Percentiles rank a stretch among this genome's conserved stretches.
phyloP scores from a whole-genome alignment of 2,888 invertebrate species.

The Perithous albicinctus region DNA sequence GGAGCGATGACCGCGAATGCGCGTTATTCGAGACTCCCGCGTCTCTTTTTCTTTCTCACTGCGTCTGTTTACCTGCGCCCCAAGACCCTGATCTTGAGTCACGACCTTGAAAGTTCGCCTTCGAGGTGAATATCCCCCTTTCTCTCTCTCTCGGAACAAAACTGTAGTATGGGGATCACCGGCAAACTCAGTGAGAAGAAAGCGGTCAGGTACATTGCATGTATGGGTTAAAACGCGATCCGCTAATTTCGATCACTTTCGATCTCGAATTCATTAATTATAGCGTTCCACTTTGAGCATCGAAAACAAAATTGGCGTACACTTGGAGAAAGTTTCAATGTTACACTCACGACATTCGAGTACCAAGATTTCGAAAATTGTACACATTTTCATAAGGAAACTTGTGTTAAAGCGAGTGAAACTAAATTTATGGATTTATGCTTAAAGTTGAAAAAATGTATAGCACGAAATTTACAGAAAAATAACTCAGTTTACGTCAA shows the following conservation, averaged over 20 bases:
- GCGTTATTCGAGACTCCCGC: constrained; percentile 56
- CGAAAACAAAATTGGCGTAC: background rate
- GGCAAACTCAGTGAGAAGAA: background rate
- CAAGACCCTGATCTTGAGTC: constrained; percentile 64
- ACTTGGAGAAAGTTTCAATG: too few species aligned
- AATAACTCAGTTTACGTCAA: too few species aligned
- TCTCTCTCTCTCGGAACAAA: constrained; percentile 23
- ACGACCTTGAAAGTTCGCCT: constrained; percentile 60
- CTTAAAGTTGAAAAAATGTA: too few species aligned
- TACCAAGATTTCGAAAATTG: too few species aligned
- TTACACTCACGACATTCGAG: too few species aligned
- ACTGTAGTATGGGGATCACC: constrained; percentile 17
- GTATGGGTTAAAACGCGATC: constrained; percentile 9
- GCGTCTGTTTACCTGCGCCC: constrained; percentile 29
- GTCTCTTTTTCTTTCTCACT: constrained; percentile 40
- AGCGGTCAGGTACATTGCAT: constrained; percentile 1
- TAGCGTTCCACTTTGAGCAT: background rate
- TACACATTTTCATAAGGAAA: too few species aligned
- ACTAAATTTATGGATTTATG: too few species aligned
- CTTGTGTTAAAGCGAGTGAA: too few species aligned
- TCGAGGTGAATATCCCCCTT: constrained; percentile 61
- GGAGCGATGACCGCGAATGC: constrained; percentile 55
- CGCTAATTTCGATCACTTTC: constrained; percentile 28
- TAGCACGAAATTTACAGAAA: too few species aligned
- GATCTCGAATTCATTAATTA: background rate